Conservation (phyloP, 2,797 vertebrate genomes). For the Natrix natrix region DNA sequence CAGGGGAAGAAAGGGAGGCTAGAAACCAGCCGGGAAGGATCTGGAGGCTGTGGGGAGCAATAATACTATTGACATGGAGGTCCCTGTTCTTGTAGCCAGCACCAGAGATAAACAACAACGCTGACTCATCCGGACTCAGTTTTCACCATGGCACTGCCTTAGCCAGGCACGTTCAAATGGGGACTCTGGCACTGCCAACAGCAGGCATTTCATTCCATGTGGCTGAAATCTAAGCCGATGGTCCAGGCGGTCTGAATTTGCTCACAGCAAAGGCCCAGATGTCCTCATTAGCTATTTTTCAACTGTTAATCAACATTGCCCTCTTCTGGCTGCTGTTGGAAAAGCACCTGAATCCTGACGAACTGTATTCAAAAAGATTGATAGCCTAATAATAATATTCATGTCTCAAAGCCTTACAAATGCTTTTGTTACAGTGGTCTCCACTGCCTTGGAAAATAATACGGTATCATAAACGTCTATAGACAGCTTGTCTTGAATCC, state of each 20-base stretch:
- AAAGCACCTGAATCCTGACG: not conserved
- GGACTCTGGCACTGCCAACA: not conserved
- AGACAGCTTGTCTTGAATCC: not conserved
- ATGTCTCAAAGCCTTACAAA: not conserved
- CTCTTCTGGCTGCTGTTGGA: conserved; percentile 39
- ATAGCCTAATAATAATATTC: not conserved
- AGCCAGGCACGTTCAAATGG: not conserved
- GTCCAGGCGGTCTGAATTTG: not conserved
- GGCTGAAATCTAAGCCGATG: not conserved
- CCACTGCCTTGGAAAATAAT: not conserved
- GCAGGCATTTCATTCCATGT: not conserved
- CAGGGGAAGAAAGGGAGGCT: not conserved
- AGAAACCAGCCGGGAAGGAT: not conserved
- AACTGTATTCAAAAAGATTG: not conserved
- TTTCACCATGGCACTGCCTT: not conserved
- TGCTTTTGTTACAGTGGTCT: not conserved
- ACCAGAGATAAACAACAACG: not conserved
- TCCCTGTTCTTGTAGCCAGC: not conserved
- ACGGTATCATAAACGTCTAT: not conserved
- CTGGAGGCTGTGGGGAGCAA: not conserved
- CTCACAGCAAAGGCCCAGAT: not conserved
- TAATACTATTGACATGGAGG: not conserved
- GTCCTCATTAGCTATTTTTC: not conserved
- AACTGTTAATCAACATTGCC: conserved; percentile 46
- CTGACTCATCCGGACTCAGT: not conserved